Evolutionary conservation across 2,888 invertebrate genomes (phyloP).

Genomic region (Conops quadrifasciatus): DNA sequence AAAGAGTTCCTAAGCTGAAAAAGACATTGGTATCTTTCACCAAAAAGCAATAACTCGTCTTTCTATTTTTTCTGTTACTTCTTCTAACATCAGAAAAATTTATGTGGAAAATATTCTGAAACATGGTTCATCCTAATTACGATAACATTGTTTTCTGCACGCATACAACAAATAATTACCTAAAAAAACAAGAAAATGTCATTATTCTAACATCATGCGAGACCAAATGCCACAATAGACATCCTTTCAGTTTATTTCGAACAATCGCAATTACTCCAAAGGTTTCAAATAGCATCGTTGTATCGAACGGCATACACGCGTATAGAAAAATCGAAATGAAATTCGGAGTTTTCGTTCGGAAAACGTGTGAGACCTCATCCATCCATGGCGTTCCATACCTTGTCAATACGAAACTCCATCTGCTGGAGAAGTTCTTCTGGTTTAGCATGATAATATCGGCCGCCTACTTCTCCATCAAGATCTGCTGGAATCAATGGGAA

Average conservation of each 20-base stretch:
- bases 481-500: constrained; percentile 59
- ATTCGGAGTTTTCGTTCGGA: constrained; percentile 39
- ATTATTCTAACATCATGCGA: constrained; percentile 33
- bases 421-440: constrained; percentile 58
- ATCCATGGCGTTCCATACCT: constrained; percentile 60
- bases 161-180: constrained; percentile 30
- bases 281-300: too few species aligned
- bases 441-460: constrained; percentile 47
- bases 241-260: too few species aligned
- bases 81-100: too few species aligned
- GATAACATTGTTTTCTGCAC: constrained; percentile 13
- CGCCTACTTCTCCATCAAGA: constrained; percentile 50
- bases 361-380: constrained; percentile 52
- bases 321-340: constrained; percentile 39
- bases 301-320: background rate
- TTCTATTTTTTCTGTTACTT: background rate
- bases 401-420: constrained; percentile 53
- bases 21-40: background rate
- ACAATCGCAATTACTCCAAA: background rate
- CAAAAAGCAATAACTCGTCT: background rate
- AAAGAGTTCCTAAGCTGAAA: background rate
- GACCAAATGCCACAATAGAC: background rate
- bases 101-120: background rate
- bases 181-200: constrained; percentile 41
- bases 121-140: constrained; percentile 1